Evolutionary conservation across 2,797 vertebrate genomes (phyloP).

Genomic region (Streptopelia turtur): DNA sequence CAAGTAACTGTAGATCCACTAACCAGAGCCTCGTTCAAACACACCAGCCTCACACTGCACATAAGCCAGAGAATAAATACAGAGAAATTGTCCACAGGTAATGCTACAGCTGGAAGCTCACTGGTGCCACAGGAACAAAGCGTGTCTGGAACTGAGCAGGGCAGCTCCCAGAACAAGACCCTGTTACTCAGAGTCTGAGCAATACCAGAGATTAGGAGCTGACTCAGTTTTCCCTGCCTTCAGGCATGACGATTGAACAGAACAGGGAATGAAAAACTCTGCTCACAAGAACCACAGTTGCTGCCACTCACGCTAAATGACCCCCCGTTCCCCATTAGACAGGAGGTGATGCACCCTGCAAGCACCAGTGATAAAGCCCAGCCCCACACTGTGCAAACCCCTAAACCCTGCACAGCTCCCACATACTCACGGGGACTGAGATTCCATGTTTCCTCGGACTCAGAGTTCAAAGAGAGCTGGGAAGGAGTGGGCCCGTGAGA

Average conservation of each 20-base stretch:
- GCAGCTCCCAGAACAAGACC: not conserved
- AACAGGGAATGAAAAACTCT: not conserved
- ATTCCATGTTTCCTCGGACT: conserved; percentile 45
- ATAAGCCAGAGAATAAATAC: not conserved
- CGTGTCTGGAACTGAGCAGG: not conserved
- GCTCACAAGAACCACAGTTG: not conserved
- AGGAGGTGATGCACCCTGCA: not conserved
- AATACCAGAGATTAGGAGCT: not conserved
- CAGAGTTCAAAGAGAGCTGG: not conserved
- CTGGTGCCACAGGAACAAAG: not conserved
- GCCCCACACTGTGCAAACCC: not conserved
- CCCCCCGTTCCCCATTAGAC: not conserved
- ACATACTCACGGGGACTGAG: conserved; percentile 69
- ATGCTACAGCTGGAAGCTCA: not conserved
- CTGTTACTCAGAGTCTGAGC: not conserved
- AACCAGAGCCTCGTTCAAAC: not conserved
- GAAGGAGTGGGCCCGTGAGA: conserved; percentile 43
- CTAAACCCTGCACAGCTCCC: not conserved
- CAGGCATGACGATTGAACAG: not conserved
- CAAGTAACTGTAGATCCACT: not conserved
- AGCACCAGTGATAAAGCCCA: not conserved
- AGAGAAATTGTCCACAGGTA: not conserved
- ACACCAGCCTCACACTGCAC: not conserved
- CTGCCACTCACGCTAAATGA: not conserved
- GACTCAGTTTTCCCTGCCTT: not conserved